phyloP scores from a whole-genome alignment of 2,113 vertebrate species.

The Chitala chitala region DNA sequence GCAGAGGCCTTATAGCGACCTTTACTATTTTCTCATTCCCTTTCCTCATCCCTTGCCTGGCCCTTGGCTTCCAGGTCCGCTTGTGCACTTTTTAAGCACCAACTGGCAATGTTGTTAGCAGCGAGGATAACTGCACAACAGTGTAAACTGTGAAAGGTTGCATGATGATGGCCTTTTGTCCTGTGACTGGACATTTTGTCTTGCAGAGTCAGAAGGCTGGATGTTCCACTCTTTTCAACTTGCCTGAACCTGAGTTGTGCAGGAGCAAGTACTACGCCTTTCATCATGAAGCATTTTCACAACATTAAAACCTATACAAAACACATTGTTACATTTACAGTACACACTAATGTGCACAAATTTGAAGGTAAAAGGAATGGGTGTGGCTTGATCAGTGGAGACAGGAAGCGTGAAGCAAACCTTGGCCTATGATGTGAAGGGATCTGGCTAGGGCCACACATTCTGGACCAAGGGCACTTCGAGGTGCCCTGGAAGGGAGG shows the following conservation, averaged over 20 bases:
- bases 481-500: constrained; percentile 14
- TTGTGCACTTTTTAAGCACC: not conserved
- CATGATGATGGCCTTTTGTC: not conserved
- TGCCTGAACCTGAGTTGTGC: too few species aligned
- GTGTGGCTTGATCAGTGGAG: too few species aligned
- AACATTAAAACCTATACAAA: too few species aligned
- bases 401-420: not conserved
- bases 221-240: too few species aligned
- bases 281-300: too few species aligned
- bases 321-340: too few species aligned
- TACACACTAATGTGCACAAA: too few species aligned
- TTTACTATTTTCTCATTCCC: not conserved
- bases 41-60: not conserved
- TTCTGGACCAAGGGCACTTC: not conserved
- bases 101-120: not conserved
- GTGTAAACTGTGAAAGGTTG: not conserved
- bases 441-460: not conserved
- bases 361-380: too few species aligned
- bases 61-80: not conserved
- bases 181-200: too few species aligned
- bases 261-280: too few species aligned
- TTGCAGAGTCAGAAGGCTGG: too few species aligned
- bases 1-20: not conserved
- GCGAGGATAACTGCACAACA: not conserved
- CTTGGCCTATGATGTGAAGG: not conserved